phyloP scores from a whole-genome alignment of 2,113 vertebrate genomes.

The Gymnarchus niloticus region DNA sequence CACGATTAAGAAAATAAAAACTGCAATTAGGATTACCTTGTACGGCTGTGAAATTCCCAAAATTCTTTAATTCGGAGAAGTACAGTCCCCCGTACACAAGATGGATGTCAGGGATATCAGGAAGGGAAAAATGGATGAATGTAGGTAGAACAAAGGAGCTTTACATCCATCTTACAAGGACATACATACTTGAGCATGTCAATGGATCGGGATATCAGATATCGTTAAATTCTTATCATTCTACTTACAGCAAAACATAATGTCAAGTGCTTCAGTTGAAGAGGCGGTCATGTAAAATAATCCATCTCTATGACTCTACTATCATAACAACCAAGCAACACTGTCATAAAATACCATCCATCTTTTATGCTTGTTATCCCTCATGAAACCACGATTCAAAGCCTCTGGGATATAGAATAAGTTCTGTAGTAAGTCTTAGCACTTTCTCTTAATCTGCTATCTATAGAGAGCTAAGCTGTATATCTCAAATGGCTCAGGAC shows the following conservation, averaged over 20 bases:
- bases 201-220: background rate
- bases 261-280: background rate
- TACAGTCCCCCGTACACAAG: too few species aligned
- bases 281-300: background rate
- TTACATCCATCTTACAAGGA: background rate
- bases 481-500: background rate
- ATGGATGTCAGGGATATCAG: background rate
- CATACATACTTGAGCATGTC: constrained; percentile 4
- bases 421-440: background rate
- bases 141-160: background rate
- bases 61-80: background rate
- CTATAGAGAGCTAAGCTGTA: background rate
- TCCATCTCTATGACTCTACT: background rate
- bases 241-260: background rate
- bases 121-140: background rate
- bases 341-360: background rate
- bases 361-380: background rate
- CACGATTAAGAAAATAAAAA: background rate
- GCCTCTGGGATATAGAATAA: background rate
- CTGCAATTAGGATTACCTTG: background rate
- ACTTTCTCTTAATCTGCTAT: background rate
- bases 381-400: background rate
- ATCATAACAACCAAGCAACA: background rate
- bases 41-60: background rate
- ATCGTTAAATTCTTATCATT: background rate